Conservation (phyloP, 2,797 vertebrate genomes). For the Bradypodion pumilum region DNA sequence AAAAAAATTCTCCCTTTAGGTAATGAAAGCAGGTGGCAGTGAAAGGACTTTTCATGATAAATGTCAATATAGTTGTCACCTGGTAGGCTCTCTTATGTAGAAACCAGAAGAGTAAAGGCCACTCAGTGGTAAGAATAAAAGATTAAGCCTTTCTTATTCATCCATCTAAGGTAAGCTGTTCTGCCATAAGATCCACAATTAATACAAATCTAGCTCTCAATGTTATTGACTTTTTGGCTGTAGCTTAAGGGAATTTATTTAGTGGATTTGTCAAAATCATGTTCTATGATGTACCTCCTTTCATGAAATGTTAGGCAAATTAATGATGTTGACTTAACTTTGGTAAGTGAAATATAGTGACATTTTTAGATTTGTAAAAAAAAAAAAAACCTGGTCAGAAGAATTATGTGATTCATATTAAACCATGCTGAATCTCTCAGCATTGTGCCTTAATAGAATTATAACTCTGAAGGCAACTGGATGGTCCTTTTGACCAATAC, state of each 20-base stretch:
- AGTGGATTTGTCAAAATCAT: slow-evolving; percentile 26
- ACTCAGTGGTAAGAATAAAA: slow-evolving; percentile 26
- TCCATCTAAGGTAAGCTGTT: slow-evolving; percentile 19
- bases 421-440: slow-evolving; percentile 33
- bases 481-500: slow-evolving; percentile 47
- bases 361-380: slow-evolving; percentile 33
- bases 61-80: not conserved
- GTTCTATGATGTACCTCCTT: not conserved
- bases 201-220: slow-evolving; percentile 11
- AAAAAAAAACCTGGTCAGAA: slow-evolving; percentile 19
- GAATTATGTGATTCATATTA: slow-evolving; percentile 52
- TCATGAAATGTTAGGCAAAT: slow-evolving; percentile 25
- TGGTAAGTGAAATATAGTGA: not conserved
- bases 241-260: slow-evolving; percentile 35
- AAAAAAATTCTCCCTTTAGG: not conserved
- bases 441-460: slow-evolving; percentile 60
- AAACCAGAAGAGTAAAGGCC: slow-evolving; percentile 32
- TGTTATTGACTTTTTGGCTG: slow-evolving; percentile 38
- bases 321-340: slow-evolving; percentile 36
- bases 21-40: slow-evolving; percentile 18
- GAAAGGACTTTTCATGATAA: slow-evolving; percentile 33
- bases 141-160: slow-evolving; percentile 20
- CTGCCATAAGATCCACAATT: not conserved
- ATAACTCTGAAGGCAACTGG: slow-evolving; percentile 49
- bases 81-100: not conserved